phyloP scores from a whole-genome alignment of 1,140 invertebrate species.

The Pseudomyrmex gracilis region DNA sequence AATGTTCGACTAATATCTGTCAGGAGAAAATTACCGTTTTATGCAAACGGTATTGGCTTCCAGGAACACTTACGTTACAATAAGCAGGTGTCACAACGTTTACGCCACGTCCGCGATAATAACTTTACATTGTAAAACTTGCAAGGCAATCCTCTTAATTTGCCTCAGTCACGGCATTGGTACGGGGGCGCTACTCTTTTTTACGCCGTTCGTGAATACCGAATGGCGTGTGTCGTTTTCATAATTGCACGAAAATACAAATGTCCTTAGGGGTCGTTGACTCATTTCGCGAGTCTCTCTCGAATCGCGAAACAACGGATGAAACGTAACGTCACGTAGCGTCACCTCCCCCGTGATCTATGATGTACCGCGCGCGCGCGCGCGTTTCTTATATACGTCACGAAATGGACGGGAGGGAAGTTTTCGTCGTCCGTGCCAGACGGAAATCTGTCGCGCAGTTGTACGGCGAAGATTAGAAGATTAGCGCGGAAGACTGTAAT shows the following conservation, averaged over 20 bases:
- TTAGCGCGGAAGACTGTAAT: background rate
- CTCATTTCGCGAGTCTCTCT: conserved; percentile 41
- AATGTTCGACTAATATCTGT: conserved; percentile 27
- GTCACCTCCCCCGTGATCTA: background rate
- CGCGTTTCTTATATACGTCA: background rate
- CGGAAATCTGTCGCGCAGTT: background rate
- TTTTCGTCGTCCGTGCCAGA: background rate
- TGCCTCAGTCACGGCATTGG: conserved; percentile 39
- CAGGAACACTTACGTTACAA: conserved; percentile 41
- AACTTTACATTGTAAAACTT: conserved; percentile 59
- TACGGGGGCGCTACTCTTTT: conserved; percentile 6
- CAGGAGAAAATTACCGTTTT: conserved; percentile 24
- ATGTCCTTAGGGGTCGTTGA: conserved; percentile 50
- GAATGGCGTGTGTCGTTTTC: conserved; percentile 51
- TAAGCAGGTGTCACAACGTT: conserved; percentile 54
- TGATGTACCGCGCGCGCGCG: background rate
- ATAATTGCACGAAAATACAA: conserved; percentile 58
- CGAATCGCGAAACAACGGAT: conserved; percentile 30
- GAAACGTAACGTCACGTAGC: conserved; percentile 17
- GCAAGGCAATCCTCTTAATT: conserved; percentile 53
- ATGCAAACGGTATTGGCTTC: conserved; percentile 38
- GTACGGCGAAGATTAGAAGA: background rate
- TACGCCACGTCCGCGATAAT: conserved; percentile 47
- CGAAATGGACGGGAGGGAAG: background rate
- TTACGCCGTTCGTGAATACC: conserved; percentile 48